A percentile compares a stretch with the other conserved stretches of the same genome.
These are phyloP conservation scores for Andrena flavipes DNA, from an alignment of 2,888 invertebrate genomes.

Conservation along the genomic window DNA sequence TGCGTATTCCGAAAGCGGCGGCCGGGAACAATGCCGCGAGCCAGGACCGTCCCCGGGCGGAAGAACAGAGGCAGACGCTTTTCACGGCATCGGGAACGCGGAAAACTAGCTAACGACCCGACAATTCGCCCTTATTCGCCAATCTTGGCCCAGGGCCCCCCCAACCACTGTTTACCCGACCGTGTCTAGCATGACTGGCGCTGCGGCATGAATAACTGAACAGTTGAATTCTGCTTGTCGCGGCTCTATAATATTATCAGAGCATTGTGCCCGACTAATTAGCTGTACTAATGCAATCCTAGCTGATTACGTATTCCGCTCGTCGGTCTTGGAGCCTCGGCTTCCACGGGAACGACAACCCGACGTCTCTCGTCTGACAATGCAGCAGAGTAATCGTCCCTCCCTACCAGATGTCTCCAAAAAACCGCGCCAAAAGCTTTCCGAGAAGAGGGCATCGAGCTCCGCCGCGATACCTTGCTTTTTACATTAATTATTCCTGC, in stretches of 20 bases:
- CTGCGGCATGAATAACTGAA: conserved; percentile 84
- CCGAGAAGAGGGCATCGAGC: neutral
- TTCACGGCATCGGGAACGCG: conserved; percentile 62
- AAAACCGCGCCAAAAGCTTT: neutral
- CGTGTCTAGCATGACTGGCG: conserved; percentile 80
- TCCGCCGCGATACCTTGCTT: neutral
- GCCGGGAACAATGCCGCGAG: conserved; percentile 53
- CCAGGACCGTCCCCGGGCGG: conserved; percentile 36
- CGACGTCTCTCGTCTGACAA: conserved; percentile 10
- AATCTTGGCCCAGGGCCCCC: conserved; percentile 73
- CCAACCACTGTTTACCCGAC: conserved; percentile 79
- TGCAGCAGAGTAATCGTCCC: neutral
- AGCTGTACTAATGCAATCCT: conserved; percentile 83
- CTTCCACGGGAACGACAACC: conserved; percentile 31
- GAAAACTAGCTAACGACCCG: conserved; percentile 71
- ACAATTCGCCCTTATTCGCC: conserved; percentile 74
- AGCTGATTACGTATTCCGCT: conserved; percentile 83
- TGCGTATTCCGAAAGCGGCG: conserved; percentile 51
- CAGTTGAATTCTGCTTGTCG: conserved; percentile 76
- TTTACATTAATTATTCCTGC: neutral
- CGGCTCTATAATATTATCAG: conserved; percentile 83
- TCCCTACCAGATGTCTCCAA: neutral
- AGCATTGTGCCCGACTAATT: conserved; percentile 84
- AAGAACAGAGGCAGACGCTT: conserved; percentile 46
- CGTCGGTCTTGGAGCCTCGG: conserved; percentile 74